Conservation (phyloP, 2,888 invertebrate genomes). For the Sphaerophoria rueppellii region DNA sequence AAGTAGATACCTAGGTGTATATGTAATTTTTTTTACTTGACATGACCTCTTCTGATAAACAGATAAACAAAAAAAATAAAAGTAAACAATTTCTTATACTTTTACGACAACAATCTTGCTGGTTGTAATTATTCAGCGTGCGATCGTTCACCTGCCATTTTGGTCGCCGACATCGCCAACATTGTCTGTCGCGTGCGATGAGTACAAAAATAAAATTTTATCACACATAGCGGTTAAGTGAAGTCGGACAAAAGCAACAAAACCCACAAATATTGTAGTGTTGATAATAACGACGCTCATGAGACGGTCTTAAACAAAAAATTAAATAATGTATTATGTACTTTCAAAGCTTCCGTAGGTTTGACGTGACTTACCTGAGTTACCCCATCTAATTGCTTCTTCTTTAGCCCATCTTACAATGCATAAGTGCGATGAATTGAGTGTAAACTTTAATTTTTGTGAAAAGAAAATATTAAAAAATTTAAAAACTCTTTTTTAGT, state of each 20-base stretch:
- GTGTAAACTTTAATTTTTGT: too few species aligned
- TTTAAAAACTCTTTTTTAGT: too few species aligned
- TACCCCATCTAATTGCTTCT: conserved; percentile 32
- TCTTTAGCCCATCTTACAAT: neutral
- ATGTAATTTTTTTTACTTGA: neutral
- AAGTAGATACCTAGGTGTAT: too few species aligned
- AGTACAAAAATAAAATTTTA: neutral
- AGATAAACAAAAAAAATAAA: neutral
- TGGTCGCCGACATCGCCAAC: neutral
- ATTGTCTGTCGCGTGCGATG: conserved; percentile 33
- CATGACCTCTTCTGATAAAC: conserved; percentile 11
- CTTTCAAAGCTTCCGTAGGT: conserved; percentile 6
- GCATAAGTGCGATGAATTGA: too few species aligned
- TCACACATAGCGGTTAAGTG: conserved; percentile 15
- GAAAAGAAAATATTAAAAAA: too few species aligned
- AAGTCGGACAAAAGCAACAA: conserved; percentile 8
- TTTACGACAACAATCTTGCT: conserved; percentile 15
- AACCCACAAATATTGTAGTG: too few species aligned
- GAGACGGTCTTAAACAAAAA: neutral
- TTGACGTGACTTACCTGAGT: conserved; percentile 4
- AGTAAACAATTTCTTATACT: neutral
- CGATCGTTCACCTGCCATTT: conserved; percentile 41
- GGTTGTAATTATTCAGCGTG: conserved; percentile 22
- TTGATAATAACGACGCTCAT: neutral
- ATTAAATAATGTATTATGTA: neutral